Percentiles rank a stretch among this genome's conserved stretches.
These are phyloP conservation scores for Engraulis encrasicolus DNA, from an alignment of 2,113 vertebrate species.

Conservation along the genomic window DNA sequence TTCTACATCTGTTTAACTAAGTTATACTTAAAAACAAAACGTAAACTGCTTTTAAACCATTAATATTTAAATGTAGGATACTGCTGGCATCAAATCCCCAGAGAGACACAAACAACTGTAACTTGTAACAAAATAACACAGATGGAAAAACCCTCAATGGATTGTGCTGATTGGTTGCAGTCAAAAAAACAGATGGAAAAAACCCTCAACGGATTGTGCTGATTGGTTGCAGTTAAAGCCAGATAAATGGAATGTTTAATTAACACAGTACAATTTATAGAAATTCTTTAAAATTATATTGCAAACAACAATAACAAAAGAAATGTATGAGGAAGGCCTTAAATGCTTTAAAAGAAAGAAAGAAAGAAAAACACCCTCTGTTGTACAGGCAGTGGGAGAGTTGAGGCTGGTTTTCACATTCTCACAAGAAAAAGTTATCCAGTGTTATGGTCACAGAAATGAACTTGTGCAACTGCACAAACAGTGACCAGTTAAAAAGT, in stretches of 20 bases:
- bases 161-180: background rate
- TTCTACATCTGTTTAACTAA: background rate
- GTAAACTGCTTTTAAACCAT: background rate
- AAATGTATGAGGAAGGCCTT: background rate
- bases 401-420: background rate
- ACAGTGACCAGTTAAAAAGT: background rate
- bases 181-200: background rate
- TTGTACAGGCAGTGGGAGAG: constrained; percentile 2
- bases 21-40: too few relatives aligned
- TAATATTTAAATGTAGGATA: too few relatives aligned
- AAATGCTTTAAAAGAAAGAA: too few relatives aligned
- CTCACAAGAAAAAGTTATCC: background rate
- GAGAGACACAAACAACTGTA: background rate
- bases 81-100: background rate
- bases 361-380: background rate
- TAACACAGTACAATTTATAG: background rate
- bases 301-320: background rate
- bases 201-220: background rate
- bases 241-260: background rate
- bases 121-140: background rate
- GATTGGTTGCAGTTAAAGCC: background rate
- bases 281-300: background rate
- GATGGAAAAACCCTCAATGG: background rate
- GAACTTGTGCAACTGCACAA: background rate
- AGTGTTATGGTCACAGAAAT: background rate